Evolutionary conservation across 2,888 invertebrate genomes (phyloP).

Genomic region (Leptothorax acervorum): DNA sequence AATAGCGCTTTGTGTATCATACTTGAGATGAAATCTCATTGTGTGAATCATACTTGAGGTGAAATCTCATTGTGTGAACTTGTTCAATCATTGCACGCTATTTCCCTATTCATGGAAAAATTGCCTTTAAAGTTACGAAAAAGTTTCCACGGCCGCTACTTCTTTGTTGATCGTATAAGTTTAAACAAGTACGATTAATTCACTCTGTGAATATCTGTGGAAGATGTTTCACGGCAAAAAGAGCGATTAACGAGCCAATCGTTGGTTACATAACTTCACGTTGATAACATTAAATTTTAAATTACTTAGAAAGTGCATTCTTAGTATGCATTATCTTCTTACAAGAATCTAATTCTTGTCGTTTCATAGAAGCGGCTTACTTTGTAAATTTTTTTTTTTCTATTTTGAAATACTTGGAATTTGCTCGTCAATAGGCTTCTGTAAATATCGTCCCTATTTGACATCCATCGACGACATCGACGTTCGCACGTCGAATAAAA

Average conservation of each 20-base stretch:
- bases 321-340: neutral
- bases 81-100: neutral
- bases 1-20: neutral
- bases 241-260: neutral
- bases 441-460: neutral
- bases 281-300: neutral
- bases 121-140: neutral
- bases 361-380: neutral
- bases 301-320: constrained; percentile 1
- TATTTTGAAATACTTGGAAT: neutral
- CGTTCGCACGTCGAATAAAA: neutral
- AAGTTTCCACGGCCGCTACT: neutral
- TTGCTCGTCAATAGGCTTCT: neutral
- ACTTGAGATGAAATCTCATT: neutral
- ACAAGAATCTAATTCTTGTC: neutral
- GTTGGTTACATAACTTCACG: neutral
- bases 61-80: neutral
- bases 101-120: neutral
- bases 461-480: too few species aligned
- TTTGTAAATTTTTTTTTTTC: neutral
- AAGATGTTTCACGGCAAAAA: neutral
- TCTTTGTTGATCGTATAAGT: neutral
- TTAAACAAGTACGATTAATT: neutral
- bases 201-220: neutral
- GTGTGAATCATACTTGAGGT: neutral